These are phyloP conservation scores for Napeogenes inachia DNA, from an alignment of 2,888 invertebrate species.

Conservation along the genomic window DNA sequence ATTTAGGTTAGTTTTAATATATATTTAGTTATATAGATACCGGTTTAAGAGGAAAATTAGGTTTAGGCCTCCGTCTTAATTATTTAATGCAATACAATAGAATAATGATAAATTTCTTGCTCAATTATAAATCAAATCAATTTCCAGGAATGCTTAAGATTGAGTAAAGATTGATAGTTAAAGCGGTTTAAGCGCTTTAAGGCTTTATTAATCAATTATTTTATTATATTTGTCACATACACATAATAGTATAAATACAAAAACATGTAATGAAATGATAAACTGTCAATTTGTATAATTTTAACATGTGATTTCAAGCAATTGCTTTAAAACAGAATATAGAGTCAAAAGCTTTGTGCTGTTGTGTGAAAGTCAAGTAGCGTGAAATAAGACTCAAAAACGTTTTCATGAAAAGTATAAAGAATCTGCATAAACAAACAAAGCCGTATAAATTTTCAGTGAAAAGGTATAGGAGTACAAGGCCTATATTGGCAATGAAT, in stretches of 20 bases:
- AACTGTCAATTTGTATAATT: background rate
- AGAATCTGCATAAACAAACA: conserved; percentile 59
- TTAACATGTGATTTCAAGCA: conserved; percentile 14
- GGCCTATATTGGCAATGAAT: conserved; percentile 69
- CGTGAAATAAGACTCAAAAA: conserved; percentile 20
- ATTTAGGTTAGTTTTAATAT: conserved; percentile 26
- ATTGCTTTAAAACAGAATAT: conserved; percentile 12
- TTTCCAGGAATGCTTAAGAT: too few relatives aligned
- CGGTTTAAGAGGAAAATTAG: background rate
- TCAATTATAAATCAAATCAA: too few relatives aligned
- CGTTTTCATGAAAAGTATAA: conserved; percentile 25
- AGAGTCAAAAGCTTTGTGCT: conserved; percentile 15
- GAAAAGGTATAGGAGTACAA: conserved; percentile 53
- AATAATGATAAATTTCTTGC: too few relatives aligned
- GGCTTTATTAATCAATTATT: too few relatives aligned
- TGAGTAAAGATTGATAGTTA: too few relatives aligned
- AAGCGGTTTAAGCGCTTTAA: too few relatives aligned
- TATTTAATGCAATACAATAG: background rate
- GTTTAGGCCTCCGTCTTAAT: background rate
- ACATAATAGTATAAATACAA: too few relatives aligned
- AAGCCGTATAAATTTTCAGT: conserved; percentile 49
- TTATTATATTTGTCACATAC: too few relatives aligned
- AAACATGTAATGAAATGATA: too few relatives aligned
- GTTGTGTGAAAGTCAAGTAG: conserved; percentile 21
- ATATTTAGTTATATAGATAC: conserved; percentile 9